phyloP scores from a whole-genome alignment of 1,140 invertebrate species.

The Zaprionus capensis region DNA sequence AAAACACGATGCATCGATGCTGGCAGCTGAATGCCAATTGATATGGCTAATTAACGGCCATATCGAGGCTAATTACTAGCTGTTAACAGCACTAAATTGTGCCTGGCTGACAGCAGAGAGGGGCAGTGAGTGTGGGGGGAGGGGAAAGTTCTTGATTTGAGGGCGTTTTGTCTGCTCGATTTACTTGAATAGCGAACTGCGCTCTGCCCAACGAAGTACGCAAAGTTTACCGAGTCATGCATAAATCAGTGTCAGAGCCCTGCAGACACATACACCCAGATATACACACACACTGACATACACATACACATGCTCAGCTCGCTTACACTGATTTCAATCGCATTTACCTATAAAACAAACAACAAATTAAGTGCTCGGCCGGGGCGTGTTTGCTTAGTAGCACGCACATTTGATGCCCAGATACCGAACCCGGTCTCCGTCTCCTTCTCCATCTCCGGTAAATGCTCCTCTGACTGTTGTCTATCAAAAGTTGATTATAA shows the following conservation, averaged over 20 bases:
- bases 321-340: slow-evolving; percentile 50
- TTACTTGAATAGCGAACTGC: slow-evolving; percentile 27
- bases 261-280: slow-evolving; percentile 4
- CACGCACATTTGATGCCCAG: slow-evolving; percentile 70
- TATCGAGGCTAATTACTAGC: slow-evolving; percentile 76
- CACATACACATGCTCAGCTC: background rate
- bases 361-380: slow-evolving; percentile 46
- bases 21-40: slow-evolving; percentile 37
- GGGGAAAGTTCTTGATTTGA: slow-evolving; percentile 12
- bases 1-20: slow-evolving; percentile 22
- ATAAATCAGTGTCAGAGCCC: slow-evolving; percentile 45
- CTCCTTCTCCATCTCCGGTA: background rate
- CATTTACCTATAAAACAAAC: slow-evolving; percentile 56
- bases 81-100: slow-evolving; percentile 78
- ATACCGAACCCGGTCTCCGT: slow-evolving; percentile 30
- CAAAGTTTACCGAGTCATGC: slow-evolving; percentile 12
- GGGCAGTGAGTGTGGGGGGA: background rate
- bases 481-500: slow-evolving; percentile 60
- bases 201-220: background rate
- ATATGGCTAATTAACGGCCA: slow-evolving; percentile 73
- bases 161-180: slow-evolving; percentile 28
- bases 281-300: slow-evolving; percentile 32
- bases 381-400: slow-evolving; percentile 62
- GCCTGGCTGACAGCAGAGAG: slow-evolving; percentile 50
- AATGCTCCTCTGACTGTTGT: slow-evolving; percentile 30